Conservation (phyloP, 2,797 vertebrate genomes). For the Crenichthys baileyi region DNA sequence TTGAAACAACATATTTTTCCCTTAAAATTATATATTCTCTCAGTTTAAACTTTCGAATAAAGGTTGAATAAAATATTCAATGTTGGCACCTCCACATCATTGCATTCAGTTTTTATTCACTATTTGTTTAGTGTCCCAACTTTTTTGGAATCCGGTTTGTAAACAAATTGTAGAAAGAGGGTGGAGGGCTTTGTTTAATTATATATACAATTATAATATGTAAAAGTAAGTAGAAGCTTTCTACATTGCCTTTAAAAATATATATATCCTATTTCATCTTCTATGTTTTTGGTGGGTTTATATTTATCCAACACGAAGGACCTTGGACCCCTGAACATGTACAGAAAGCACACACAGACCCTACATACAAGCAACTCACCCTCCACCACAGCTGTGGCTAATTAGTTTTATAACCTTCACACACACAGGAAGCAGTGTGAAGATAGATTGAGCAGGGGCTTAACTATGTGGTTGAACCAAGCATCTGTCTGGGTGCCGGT, state of each 20-base stretch:
- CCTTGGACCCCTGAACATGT: constrained; percentile 8
- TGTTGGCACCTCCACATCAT: no score
- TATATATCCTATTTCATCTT: neutral
- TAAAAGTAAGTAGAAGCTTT: neutral
- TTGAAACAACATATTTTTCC: no score
- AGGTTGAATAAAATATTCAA: no score
- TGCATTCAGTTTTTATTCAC: no score
- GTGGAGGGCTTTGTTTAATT: neutral
- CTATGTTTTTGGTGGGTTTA: neutral
- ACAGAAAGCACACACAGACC: constrained; percentile 15
- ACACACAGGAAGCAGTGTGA: constrained; percentile 63
- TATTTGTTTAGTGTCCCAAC: no score
- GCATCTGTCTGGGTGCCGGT: constrained; percentile 26
- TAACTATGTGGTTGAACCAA: constrained; percentile 43
- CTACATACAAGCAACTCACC: constrained; percentile 24
- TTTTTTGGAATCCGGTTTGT: no score
- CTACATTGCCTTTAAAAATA: neutral
- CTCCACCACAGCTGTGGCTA: constrained; percentile 63
- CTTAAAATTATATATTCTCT: no score
- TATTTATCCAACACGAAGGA: neutral
- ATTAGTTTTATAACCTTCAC: constrained; percentile 67
- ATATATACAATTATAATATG: neutral
- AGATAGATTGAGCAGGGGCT: constrained; percentile 55
- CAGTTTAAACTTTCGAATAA: no score
- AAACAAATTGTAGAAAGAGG: neutral